These are phyloP conservation scores for Heterotis niloticus DNA, from an alignment of 2,113 vertebrate species.

Conservation along the genomic window DNA sequence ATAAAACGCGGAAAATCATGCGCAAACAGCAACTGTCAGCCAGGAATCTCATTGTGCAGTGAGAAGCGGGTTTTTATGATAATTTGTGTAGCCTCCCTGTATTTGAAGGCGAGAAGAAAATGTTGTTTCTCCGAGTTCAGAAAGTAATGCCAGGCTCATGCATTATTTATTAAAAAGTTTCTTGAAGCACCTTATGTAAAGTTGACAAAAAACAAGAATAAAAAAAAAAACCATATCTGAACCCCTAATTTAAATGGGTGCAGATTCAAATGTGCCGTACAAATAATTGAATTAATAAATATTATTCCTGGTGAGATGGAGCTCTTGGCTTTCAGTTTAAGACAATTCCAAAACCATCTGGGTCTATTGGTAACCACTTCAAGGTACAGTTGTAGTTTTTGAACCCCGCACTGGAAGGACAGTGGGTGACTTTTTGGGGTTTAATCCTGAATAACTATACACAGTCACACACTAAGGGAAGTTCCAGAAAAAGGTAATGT, in stretches of 20 bases:
- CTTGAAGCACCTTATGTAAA: neutral
- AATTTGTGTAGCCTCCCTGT: constrained; percentile 5
- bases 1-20: constrained; percentile 6
- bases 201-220: neutral
- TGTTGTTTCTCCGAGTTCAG: neutral
- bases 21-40: constrained; percentile 23
- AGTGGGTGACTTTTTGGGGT: too few relatives aligned
- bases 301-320: too few relatives aligned
- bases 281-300: too few relatives aligned
- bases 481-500: too few relatives aligned
- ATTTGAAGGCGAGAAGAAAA: neutral
- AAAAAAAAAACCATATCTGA: neutral
- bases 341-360: too few relatives aligned
- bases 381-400: too few relatives aligned
- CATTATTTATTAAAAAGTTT: constrained; percentile 8
- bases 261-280: neutral
- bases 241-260: neutral
- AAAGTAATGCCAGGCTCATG: neutral
- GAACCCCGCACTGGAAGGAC: too few relatives aligned
- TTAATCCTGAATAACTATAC: too few relatives aligned
- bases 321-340: too few relatives aligned
- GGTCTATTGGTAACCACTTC: too few relatives aligned
- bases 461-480: too few relatives aligned
- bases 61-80: constrained; percentile 20
- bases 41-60: constrained; percentile 4